phyloP scores from a whole-genome alignment of 2,888 invertebrate species.

The Cheilosia vernalis region DNA sequence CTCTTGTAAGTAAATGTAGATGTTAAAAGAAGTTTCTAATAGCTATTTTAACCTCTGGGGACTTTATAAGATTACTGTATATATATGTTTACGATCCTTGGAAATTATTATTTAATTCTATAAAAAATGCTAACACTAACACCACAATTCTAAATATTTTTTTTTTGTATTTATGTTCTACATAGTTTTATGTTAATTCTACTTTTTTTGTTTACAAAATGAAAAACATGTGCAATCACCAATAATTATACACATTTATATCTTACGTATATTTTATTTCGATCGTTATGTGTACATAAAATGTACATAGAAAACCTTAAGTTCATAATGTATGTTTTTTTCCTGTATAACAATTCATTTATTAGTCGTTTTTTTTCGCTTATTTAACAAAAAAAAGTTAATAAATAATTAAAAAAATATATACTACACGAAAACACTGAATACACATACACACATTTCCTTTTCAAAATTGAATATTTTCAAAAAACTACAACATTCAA shows the following conservation, averaged over 20 bases:
- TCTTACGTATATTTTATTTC: constrained; percentile 42
- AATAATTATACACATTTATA: constrained; percentile 44
- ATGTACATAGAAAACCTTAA: constrained; percentile 35
- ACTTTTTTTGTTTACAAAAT: constrained; percentile 27
- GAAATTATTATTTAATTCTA: constrained; percentile 1
- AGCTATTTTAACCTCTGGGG: not conserved
- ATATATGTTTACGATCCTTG: not conserved
- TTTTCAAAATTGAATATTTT: constrained; percentile 12
- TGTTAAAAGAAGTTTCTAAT: not conserved
- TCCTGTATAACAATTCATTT: constrained; percentile 3
- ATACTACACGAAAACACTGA: not conserved
- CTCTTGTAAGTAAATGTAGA: no score
- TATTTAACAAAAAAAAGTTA: not conserved
- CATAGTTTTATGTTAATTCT: not conserved
- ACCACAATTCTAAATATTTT: constrained; percentile 18
- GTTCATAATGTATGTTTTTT: not conserved
- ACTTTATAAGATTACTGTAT: no score
- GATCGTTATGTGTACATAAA: constrained; percentile 55
- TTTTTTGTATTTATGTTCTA: constrained; percentile 23
- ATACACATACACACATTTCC: not conserved
- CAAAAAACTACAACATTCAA: not conserved
- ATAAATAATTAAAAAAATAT: constrained; percentile 7
- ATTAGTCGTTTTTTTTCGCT: not conserved
- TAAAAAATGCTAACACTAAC: constrained; percentile 51
- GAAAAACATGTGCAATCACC: constrained; percentile 60